Percentiles rank a stretch among this genome's conserved stretches.
Conservation (phyloP, 2,888 invertebrate genomes). For the Oscheius sp. region DNA sequence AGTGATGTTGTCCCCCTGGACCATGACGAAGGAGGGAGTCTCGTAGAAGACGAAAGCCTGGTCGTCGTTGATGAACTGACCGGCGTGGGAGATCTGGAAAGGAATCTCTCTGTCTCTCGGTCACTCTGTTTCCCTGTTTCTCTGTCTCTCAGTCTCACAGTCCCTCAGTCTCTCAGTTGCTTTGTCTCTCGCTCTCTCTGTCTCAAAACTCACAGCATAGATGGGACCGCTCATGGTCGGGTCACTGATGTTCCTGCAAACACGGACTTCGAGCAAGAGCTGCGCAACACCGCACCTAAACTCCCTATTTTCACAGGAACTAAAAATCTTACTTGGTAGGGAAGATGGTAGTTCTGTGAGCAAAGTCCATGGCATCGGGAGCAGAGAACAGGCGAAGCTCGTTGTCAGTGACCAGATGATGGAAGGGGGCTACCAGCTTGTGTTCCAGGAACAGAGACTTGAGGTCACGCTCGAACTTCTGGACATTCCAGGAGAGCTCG, state of each 20-base stretch:
- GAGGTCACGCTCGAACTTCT: conserved; percentile 54
- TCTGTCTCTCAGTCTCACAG: too few relatives aligned
- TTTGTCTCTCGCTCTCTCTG: background rate
- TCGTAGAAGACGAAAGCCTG: conserved; percentile 56
- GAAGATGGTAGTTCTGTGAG: conserved; percentile 50
- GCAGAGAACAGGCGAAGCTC: conserved; percentile 30
- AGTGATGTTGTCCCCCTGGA: conserved; percentile 44
- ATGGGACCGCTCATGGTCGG: conserved; percentile 47
- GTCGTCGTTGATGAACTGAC: conserved; percentile 54
- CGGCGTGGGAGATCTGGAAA: conserved; percentile 51
- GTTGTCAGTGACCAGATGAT: conserved; percentile 39
- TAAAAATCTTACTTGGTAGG: conserved; percentile 39
- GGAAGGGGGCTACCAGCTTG: conserved; percentile 50
- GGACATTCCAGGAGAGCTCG: conserved; percentile 51
- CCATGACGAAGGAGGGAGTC: conserved; percentile 49
- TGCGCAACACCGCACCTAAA: conserved; percentile 45
- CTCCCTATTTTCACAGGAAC: background rate
- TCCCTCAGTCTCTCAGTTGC: background rate
- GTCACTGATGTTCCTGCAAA: conserved; percentile 53
- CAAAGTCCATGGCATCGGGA: conserved; percentile 40
- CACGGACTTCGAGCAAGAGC: conserved; percentile 43
- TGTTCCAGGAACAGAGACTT: conserved; percentile 55
- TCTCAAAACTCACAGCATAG: conserved; percentile 45
- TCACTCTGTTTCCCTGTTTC: background rate
- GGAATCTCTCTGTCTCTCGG: background rate